phyloP scores from a whole-genome alignment of 1,140 invertebrate genomes.

The Drosophila mauritiana region DNA sequence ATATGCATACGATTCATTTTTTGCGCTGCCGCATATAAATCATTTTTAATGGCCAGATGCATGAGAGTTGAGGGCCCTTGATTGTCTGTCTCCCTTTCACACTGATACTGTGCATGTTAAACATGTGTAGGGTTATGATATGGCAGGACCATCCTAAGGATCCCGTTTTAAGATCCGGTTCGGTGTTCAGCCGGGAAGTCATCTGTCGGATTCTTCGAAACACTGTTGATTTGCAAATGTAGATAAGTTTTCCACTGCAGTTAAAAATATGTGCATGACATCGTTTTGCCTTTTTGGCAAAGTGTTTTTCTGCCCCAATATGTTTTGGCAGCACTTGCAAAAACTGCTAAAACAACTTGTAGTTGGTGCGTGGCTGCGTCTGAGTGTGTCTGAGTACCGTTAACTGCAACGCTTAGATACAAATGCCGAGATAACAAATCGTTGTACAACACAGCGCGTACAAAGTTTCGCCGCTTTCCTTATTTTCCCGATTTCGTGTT shows the following conservation, averaged over 20 bases:
- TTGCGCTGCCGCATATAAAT: conserved; percentile 58
- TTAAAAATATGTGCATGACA: conserved; percentile 21
- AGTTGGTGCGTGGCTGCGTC: conserved; percentile 50
- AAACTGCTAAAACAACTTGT: conserved; percentile 32
- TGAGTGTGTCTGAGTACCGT: conserved; percentile 56
- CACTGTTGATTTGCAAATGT: conserved; percentile 37
- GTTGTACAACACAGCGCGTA: conserved; percentile 63
- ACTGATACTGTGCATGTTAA: conserved; percentile 22
- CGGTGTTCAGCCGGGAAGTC: conserved; percentile 13
- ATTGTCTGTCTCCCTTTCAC: conserved; percentile 23
- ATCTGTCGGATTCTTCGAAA: conserved; percentile 29
- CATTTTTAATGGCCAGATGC: conserved; percentile 67
- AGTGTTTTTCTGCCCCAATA: conserved; percentile 51
- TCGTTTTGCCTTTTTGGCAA: conserved; percentile 58
- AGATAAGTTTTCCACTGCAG: conserved; percentile 31
- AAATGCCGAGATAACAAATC: conserved; percentile 74
- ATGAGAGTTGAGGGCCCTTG: conserved; percentile 33
- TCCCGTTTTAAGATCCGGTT: conserved; percentile 10
- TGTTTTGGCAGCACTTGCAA: conserved; percentile 71
- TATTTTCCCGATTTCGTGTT: conserved; percentile 31
- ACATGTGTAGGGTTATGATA: conserved; percentile 30
- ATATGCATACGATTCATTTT: conserved; percentile 57
- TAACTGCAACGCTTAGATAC: conserved; percentile 77
- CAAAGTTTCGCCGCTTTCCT: conserved; percentile 33
- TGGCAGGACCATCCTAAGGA: conserved; percentile 4